These are phyloP conservation scores for Drosophila macrospina DNA, from an alignment of 2,888 invertebrate genomes.

Conservation along the genomic window DNA sequence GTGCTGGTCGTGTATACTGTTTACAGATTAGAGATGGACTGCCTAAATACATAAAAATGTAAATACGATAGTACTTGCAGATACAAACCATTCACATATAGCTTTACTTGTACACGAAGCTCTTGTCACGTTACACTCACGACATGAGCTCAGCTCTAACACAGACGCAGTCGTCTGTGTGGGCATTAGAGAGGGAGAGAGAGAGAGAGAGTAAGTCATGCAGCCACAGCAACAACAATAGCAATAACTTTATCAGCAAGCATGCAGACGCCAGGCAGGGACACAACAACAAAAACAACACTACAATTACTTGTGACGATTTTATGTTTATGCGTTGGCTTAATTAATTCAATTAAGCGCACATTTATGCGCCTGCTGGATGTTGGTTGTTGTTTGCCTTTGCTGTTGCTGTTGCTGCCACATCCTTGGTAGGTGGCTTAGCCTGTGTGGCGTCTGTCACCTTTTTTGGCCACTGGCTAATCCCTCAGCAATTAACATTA, in stretches of 20 bases:
- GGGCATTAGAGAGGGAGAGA: slow-evolving; percentile 14
- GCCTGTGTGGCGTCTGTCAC: slow-evolving; percentile 43
- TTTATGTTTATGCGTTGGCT: slow-evolving; percentile 77
- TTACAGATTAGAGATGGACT: slow-evolving; percentile 14
- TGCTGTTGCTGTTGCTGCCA: slow-evolving; percentile 12
- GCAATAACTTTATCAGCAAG: slow-evolving; percentile 58
- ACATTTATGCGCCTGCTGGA: slow-evolving; percentile 64
- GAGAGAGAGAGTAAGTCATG: slow-evolving; percentile 42
- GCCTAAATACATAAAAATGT: not conserved
- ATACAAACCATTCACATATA: no score
- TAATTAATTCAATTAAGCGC: slow-evolving; percentile 77
- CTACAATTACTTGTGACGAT: slow-evolving; percentile 71
- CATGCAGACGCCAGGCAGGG: slow-evolving; percentile 63
- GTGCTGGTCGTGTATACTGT: not conserved
- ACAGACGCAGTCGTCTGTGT: slow-evolving; percentile 33
- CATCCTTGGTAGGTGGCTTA: slow-evolving; percentile 19
- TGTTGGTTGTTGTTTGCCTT: slow-evolving; percentile 14
- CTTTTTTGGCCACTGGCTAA: slow-evolving; percentile 59
- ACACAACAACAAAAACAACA: slow-evolving; percentile 26
- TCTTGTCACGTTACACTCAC: slow-evolving; percentile 20
- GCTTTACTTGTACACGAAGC: no score
- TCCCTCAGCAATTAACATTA: slow-evolving; percentile 71
- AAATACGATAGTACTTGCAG: no score
- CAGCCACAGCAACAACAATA: slow-evolving; percentile 24
- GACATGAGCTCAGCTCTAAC: slow-evolving; percentile 40